Evolutionary conservation across 2,888 invertebrate genomes (phyloP).

Genomic region (Deladenus siricidicola): DNA sequence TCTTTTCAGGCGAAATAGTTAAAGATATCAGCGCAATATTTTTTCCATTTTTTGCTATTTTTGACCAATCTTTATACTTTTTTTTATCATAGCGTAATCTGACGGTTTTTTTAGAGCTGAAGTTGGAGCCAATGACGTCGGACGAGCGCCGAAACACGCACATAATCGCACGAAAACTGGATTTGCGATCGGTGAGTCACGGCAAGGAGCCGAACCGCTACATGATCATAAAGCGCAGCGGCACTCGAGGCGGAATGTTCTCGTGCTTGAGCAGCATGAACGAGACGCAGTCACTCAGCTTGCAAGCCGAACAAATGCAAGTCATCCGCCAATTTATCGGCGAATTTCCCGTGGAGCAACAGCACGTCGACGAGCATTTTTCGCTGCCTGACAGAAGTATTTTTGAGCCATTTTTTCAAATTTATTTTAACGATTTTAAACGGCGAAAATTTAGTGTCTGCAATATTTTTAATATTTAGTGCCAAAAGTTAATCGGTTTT

Average conservation of each 20-base stretch:
- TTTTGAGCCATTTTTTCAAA: conserved; percentile 1
- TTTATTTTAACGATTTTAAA: background rate
- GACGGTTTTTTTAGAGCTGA: conserved; percentile 16
- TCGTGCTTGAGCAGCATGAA: conserved; percentile 4
- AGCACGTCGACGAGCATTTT: conserved; percentile 20
- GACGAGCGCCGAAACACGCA: conserved; percentile 33
- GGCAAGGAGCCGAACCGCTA: conserved; percentile 26
- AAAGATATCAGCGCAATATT: no score
- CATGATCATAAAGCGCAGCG: conserved; percentile 14
- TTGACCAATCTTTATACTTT: no score
- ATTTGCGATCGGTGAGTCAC: conserved; percentile 26
- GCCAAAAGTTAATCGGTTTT: no score
- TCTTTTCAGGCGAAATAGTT: no score
- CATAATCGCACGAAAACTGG: conserved; percentile 25
- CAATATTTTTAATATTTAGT: no score
- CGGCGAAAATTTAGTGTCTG: background rate
- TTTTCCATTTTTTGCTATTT: no score
- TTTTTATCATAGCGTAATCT: no score
- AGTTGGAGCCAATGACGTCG: conserved; percentile 21
- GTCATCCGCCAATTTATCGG: conserved; percentile 10
- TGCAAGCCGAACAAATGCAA: conserved; percentile 2
- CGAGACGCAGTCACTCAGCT: conserved; percentile 11
- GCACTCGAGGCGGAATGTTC: background rate
- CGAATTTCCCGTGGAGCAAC: conserved; percentile 15
- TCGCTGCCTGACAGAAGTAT: conserved; percentile 10